A percentile compares a stretch with the other conserved stretches of the same genome.
Conservation (phyloP, 2,113 vertebrate species). For the Rhinichthys klamathensis region DNA sequence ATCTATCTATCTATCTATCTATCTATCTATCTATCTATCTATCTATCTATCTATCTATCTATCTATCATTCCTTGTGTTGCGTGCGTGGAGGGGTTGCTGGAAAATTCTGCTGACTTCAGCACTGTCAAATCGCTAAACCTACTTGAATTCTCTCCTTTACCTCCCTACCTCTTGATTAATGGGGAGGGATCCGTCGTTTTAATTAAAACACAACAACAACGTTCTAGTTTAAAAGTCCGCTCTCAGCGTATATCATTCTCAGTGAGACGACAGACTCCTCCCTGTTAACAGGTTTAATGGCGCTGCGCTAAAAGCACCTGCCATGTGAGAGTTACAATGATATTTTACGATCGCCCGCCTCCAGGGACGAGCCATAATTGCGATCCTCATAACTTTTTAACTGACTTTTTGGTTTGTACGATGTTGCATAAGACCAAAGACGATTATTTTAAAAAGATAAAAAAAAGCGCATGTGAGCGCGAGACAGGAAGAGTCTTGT, state of each 20-base stretch:
- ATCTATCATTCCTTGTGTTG: not conserved
- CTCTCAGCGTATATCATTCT: not conserved
- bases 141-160: constrained; percentile 37
- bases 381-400: constrained; percentile 67
- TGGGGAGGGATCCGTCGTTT: constrained; percentile 60
- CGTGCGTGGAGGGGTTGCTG: not conserved
- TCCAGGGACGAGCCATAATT: constrained; percentile 67
- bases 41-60: not conserved
- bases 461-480: not conserved
- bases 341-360: constrained; percentile 68
- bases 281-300: constrained; percentile 54
- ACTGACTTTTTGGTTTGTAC: constrained; percentile 60
- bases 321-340: constrained; percentile 67
- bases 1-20: not conserved
- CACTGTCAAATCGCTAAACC: constrained; percentile 26
- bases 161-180: constrained; percentile 38
- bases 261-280: constrained; percentile 44
- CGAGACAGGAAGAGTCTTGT: constrained; percentile 8
- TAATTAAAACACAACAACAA: constrained; percentile 82
- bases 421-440: constrained; percentile 63
- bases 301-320: constrained; percentile 65
- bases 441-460: not conserved
- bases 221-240: constrained; percentile 43
- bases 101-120: constrained; percentile 53
- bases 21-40: not conserved